phyloP scores from a whole-genome alignment of 2,113 vertebrate species.

The Numida meleagris region DNA sequence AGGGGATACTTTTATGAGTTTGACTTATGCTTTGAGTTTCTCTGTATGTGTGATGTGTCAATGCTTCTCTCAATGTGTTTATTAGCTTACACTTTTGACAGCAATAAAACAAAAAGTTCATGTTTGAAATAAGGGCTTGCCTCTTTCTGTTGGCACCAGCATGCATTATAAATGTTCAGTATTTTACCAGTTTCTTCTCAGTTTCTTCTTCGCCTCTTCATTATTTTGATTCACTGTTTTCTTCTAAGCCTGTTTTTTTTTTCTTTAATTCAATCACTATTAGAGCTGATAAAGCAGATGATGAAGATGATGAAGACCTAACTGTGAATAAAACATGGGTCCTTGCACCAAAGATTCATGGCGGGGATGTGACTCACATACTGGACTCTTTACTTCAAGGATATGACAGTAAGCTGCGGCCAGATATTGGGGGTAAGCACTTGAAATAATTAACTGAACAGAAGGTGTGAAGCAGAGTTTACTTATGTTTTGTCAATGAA shows the following conservation, averaged over 20 bases:
- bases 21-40: background rate
- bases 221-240: background rate
- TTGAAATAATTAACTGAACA: background rate
- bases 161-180: background rate
- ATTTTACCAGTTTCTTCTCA: background rate
- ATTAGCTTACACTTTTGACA: background rate
- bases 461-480: background rate
- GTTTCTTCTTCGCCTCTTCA: background rate
- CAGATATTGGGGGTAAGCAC: slow-evolving; percentile 93
- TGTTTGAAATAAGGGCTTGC: background rate
- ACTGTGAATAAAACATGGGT: slow-evolving; percentile 96
- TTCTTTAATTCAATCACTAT: slow-evolving; percentile 26
- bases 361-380: slow-evolving; percentile 94
- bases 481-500: background rate
- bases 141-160: background rate
- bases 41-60: background rate
- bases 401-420: slow-evolving; percentile 95
- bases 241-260: slow-evolving; percentile 14
- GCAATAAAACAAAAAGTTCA: background rate
- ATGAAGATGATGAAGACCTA: slow-evolving; percentile 95
- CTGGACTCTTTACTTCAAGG: slow-evolving; percentile 92
- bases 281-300: slow-evolving; percentile 88
- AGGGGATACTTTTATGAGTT: background rate
- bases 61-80: background rate
- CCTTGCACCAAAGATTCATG: slow-evolving; percentile 93